A percentile compares a stretch with the other conserved stretches of the same genome.
phyloP scores from a whole-genome alignment of 1,140 invertebrate genomes.

The Myzus persicae region DNA sequence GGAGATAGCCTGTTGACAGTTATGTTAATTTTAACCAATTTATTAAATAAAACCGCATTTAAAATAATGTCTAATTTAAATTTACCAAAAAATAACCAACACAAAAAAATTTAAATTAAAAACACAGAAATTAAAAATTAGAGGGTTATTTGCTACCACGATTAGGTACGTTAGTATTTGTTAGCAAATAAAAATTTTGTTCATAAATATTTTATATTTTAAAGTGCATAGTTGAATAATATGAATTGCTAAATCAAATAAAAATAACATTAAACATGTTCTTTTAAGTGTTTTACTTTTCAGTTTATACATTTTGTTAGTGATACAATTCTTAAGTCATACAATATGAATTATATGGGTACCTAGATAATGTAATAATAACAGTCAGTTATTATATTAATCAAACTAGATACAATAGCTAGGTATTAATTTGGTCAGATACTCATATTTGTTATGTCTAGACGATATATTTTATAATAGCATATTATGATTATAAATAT shows the following conservation, averaged over 20 bases:
- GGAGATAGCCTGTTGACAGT: background rate
- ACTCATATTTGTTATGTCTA: too few relatives aligned
- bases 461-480: too few relatives aligned
- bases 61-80: background rate
- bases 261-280: background rate
- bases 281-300: background rate
- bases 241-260: background rate
- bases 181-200: background rate
- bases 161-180: background rate
- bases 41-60: background rate
- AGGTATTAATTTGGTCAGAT: too few relatives aligned
- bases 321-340: background rate
- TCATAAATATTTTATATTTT: too few relatives aligned
- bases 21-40: background rate
- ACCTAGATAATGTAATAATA: too few relatives aligned
- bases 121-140: background rate
- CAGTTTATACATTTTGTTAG: background rate
- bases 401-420: too few relatives aligned
- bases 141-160: background rate
- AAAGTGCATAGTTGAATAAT: too few relatives aligned
- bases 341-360: background rate
- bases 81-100: background rate
- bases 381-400: too few relatives aligned
- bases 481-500: too few relatives aligned
- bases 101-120: background rate